Conservation (phyloP, 2,888 invertebrate species). For the Oligia latruncula region DNA sequence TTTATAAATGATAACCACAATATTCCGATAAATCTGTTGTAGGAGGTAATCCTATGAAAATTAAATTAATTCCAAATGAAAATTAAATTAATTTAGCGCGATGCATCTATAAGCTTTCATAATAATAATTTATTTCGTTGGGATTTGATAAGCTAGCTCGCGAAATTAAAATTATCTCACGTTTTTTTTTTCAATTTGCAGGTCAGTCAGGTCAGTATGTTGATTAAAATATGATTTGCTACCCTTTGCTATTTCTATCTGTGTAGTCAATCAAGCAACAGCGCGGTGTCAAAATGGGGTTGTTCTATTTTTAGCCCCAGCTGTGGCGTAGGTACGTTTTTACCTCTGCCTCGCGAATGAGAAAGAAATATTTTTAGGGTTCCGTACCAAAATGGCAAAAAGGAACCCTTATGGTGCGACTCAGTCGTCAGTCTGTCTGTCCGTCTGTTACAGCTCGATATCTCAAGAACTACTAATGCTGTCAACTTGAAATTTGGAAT, state of each 20-base stretch:
- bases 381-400: too few species aligned
- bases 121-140: neutral
- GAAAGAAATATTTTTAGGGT: neutral
- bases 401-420: too few species aligned
- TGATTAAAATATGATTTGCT: neutral
- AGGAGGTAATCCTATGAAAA: neutral
- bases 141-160: too few species aligned
- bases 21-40: conserved; percentile 1
- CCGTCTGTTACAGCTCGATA: too few species aligned
- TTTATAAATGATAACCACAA: neutral
- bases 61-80: neutral
- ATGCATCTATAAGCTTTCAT: neutral
- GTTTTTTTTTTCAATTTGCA: too few species aligned
- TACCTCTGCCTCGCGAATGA: conserved; percentile 23
- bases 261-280: conserved; percentile 2
- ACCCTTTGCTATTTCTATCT: neutral
- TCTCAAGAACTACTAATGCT: too few species aligned
- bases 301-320: conserved; percentile 31
- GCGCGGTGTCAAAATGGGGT: neutral
- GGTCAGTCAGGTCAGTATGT: too few species aligned
- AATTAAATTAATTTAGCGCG: neutral
- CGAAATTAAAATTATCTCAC: neutral
- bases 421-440: too few species aligned
- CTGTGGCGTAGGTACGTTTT: neutral
- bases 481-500: too few species aligned